Evolutionary conservation across 2,797 vertebrate species (phyloP), one percentile per base, ranked within the genome.

Genomic region (Pempheris klunzingeri): DNA sequence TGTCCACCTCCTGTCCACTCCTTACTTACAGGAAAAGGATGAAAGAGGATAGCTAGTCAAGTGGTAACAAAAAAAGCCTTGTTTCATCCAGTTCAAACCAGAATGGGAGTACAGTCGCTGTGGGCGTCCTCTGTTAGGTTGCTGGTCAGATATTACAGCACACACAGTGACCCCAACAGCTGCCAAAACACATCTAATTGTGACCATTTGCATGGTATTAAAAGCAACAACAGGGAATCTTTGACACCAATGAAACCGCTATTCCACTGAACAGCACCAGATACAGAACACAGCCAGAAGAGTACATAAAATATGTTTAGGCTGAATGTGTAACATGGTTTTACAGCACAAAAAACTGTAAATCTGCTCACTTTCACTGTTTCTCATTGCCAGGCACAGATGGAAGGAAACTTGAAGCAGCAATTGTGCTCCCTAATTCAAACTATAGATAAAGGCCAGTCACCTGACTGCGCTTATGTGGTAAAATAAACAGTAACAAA

Each of bases 1-100:
- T n/a, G n/a, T n/a, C n/a, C n/a, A n/a, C n/a, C n/a, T n/a, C n/a
- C n/a, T n/a, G n/a, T n/a, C n/a, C n/a, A n/a, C 7, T 34, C 44
- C 54, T 77, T 54, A 36, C 43, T 46, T 57, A 59, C 50, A 72
- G 59, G 70, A 67, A 67, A 54, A 24, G 34, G 52, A 69, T 74
- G 67, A 87, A 84, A 80, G 61, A 60, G 63, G 76, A 84, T 50
- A 75, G 72, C 68, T 63, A 60, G 24, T 61, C 26, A 75, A 82
- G 73, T 18, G 24, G 59, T 63, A 49, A 83, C 79, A 89, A 75
- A 81, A 87, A 86, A 71, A 80, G 41, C 61, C 62, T 83, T 82
- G 86, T 92, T 86, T 84, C 36, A 87, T 92, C 88, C 83, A 79
- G 86, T 86, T 88, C 60, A 85, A 90, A 89, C 88, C 85, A 86